Conservation (phyloP, 2,797 vertebrate species). For the Falco biarmicus region DNA sequence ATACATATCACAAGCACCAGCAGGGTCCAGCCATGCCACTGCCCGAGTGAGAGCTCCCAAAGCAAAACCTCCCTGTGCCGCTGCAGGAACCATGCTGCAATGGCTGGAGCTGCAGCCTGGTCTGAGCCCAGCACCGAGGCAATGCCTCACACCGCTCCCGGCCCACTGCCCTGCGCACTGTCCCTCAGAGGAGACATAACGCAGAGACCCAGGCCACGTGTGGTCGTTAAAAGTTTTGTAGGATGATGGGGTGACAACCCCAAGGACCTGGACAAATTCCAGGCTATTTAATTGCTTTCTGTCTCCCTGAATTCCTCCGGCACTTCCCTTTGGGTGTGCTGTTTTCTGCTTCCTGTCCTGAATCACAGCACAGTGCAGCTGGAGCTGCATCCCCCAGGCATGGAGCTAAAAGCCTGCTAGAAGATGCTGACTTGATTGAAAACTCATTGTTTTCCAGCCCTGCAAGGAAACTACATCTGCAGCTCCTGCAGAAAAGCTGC, state of each 20-base stretch:
- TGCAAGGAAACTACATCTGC: background rate
- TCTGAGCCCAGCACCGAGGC: background rate
- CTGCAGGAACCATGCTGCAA: fast-evolving
- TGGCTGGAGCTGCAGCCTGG: background rate
- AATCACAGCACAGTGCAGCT: background rate
- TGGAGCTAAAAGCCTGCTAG: background rate
- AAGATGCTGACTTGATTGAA: background rate
- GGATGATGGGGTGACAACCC: background rate
- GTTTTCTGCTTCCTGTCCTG: background rate
- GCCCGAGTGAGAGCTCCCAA: background rate
- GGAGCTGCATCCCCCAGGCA: background rate
- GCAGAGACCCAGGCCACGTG: fast-evolving
- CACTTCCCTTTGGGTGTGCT: background rate
- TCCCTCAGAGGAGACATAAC: fast-evolving
- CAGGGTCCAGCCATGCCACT: background rate
- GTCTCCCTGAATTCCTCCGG: background rate
- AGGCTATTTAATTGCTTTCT: background rate
- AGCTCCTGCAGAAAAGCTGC: background rate
- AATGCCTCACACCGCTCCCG: fast-evolving
- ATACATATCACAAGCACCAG: background rate
- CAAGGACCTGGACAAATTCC: background rate
- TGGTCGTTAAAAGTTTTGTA: background rate
- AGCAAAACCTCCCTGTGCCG: background rate
- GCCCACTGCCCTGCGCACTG: background rate
- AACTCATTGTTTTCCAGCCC: background rate